These are phyloP conservation scores for Microcaecilia unicolor DNA, from an alignment of 2,797 vertebrate genomes.

Conservation along the genomic window DNA sequence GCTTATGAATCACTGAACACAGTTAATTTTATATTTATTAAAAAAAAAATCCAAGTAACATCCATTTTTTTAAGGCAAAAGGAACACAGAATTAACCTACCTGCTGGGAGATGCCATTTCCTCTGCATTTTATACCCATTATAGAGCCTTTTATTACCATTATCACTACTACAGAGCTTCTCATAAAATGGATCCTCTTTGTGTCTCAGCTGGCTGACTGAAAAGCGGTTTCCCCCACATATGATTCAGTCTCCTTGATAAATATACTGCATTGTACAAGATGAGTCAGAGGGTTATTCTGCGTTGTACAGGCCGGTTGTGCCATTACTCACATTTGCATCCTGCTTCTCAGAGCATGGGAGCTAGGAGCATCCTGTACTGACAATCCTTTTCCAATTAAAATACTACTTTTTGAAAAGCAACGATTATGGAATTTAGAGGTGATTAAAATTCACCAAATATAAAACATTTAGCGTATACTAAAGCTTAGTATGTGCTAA, in stretches of 20 bases:
- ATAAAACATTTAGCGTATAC: too few relatives aligned
- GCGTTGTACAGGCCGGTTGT: conserved; percentile 50
- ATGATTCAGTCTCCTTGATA: conserved; percentile 74
- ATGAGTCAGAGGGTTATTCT: conserved; percentile 67
- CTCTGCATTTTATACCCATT: conserved; percentile 40
- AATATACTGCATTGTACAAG: conserved; percentile 56
- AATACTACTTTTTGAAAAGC: conserved; percentile 5
- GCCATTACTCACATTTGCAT: conserved; percentile 52
- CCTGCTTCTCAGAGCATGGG: conserved; percentile 41
- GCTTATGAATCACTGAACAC: too few relatives aligned
- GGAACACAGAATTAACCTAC: conserved; percentile 45
- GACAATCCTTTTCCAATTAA: conserved; percentile 42
- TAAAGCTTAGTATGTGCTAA: too few relatives aligned
- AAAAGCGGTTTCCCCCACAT: conserved; percentile 34
- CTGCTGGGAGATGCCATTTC: conserved; percentile 60
- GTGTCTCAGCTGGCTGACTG: conserved; percentile 41
- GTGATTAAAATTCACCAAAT: too few relatives aligned
- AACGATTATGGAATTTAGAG: too few relatives aligned
- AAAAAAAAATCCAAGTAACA: too few relatives aligned
- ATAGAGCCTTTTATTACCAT: conserved; percentile 13
- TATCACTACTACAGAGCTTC: conserved; percentile 31
- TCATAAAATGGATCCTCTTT: conserved; percentile 24
- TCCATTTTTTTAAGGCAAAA: too few relatives aligned
- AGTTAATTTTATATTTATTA: too few relatives aligned
- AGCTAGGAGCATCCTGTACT: conserved; percentile 14